A percentile compares a stretch with the other conserved stretches of the same genome.
Evolutionary conservation across 1,140 invertebrate genomes (phyloP).

Genomic region (Adoxophyes honmai): DNA sequence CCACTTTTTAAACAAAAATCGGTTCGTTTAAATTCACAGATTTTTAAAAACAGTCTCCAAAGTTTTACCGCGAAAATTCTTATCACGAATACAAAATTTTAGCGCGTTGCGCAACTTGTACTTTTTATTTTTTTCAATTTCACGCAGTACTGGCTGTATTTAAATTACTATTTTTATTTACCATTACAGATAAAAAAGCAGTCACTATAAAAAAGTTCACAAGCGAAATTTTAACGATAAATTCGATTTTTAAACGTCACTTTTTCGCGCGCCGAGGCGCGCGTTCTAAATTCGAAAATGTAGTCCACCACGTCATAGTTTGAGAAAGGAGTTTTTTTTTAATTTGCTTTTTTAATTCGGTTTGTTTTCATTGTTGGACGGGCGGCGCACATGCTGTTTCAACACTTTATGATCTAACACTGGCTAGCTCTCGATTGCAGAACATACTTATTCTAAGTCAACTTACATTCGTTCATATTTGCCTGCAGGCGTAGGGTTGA

Average conservation of each 20-base stretch:
- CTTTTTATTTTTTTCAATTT: conserved; percentile 7
- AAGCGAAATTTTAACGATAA: not conserved
- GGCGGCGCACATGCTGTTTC: conserved; percentile 67
- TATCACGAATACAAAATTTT: conserved; percentile 8
- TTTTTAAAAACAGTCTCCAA: conserved; percentile 1
- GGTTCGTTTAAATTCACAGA: not conserved
- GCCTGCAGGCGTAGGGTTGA: conserved; percentile 73
- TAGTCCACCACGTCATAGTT: conserved; percentile 11
- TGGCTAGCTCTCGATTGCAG: conserved; percentile 72
- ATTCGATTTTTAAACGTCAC: not conserved
- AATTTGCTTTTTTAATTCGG: conserved; percentile 50
- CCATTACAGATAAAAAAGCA: not conserved
- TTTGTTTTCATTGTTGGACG: conserved; percentile 63
- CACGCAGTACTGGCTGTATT: conserved; percentile 7
- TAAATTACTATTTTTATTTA: conserved; percentile 12
- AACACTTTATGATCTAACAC: conserved; percentile 77
- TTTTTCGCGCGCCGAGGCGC: not conserved
- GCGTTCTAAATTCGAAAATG: conserved; percentile 14
- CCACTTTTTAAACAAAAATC: conserved; percentile 6
- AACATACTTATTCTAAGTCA: conserved; percentile 77
- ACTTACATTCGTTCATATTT: conserved; percentile 78
- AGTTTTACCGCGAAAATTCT: not conserved
- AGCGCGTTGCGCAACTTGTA: conserved; percentile 6
- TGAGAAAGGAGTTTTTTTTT: conserved; percentile 13
- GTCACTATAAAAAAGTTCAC: not conserved